These are phyloP conservation scores for Trachymyrmex cornetzi DNA, from an alignment of 1,140 invertebrate genomes.

Conservation along the genomic window DNA sequence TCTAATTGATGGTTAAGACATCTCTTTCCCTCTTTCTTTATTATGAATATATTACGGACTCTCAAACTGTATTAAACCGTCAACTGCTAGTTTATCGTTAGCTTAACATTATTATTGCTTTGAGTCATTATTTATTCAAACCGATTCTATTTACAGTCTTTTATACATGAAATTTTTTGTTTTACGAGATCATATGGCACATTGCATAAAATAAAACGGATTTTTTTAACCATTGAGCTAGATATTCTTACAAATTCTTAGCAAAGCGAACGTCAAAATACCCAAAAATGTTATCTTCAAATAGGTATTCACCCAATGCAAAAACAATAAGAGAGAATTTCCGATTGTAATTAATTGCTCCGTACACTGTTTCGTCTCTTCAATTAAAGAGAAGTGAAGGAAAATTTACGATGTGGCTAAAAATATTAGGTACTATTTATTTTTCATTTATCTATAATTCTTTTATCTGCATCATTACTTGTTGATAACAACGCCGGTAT, in stretches of 20 bases:
- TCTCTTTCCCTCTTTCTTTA: background rate
- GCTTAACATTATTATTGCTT: background rate
- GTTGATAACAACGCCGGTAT: too few species aligned
- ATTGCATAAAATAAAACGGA: background rate
- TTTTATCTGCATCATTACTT: too few species aligned
- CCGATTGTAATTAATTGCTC: background rate
- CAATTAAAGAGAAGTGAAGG: background rate
- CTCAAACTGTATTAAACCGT: background rate
- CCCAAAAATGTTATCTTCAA: background rate
- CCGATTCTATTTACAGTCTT: background rate
- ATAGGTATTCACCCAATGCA: background rate
- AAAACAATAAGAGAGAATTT: conserved; percentile 9
- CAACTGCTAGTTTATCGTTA: background rate
- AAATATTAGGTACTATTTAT: too few species aligned
- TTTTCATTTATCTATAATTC: too few species aligned
- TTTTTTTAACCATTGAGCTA: background rate
- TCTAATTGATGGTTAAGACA: conserved; percentile 67
- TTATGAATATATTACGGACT: background rate
- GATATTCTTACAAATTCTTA: background rate
- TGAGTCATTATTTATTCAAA: background rate
- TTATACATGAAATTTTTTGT: background rate
- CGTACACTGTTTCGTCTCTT: background rate
- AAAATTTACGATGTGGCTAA: background rate
- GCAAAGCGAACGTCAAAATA: background rate
- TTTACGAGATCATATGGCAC: background rate